phyloP scores from a whole-genome alignment of 2,888 invertebrate species.

The Scaeva pyrastri region DNA sequence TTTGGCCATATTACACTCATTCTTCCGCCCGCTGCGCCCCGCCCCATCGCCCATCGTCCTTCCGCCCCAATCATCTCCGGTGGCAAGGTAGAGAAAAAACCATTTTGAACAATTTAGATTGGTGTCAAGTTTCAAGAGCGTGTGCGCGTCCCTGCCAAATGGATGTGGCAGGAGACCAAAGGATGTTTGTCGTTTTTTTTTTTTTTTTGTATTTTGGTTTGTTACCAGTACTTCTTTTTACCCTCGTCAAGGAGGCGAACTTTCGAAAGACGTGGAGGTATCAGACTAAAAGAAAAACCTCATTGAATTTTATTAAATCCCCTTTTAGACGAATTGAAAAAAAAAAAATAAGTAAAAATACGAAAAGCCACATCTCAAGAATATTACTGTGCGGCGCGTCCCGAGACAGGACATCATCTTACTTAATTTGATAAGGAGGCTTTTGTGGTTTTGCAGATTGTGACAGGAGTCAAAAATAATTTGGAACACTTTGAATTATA shows the following conservation, averaged over 20 bases:
- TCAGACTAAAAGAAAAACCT: slow-evolving; percentile 57
- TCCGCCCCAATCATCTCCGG: too few relatives aligned
- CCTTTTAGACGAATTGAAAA: slow-evolving; percentile 75
- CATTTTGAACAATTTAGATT: slow-evolving; percentile 75
- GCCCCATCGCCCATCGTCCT: slow-evolving; percentile 32
- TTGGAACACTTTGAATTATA: slow-evolving; percentile 58
- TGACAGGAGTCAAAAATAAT: slow-evolving; percentile 72
- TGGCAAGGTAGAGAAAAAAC: slow-evolving; percentile 57
- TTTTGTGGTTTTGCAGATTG: slow-evolving; percentile 72
- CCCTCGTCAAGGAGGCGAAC: slow-evolving; percentile 71
- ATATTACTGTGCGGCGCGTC: slow-evolving; percentile 37
- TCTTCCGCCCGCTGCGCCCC: neutral
- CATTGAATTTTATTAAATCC: slow-evolving; percentile 75
- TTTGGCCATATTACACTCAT: slow-evolving; percentile 30
- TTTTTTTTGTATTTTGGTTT: slow-evolving; percentile 8
- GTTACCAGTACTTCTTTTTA: slow-evolving; percentile 26
- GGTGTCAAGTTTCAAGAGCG: slow-evolving; percentile 75
- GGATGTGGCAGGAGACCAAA: slow-evolving; percentile 58
- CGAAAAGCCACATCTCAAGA: slow-evolving; percentile 53
- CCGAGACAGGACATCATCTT: slow-evolving; percentile 72
- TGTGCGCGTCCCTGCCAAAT: slow-evolving; percentile 72
- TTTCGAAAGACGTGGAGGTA: slow-evolving; percentile 52
- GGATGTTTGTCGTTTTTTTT: slow-evolving; percentile 34
- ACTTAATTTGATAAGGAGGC: slow-evolving; percentile 74
- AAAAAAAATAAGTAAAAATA: slow-evolving; percentile 34